Conservation (phyloP, 2,888 invertebrate species). For the Molanna angustata region DNA sequence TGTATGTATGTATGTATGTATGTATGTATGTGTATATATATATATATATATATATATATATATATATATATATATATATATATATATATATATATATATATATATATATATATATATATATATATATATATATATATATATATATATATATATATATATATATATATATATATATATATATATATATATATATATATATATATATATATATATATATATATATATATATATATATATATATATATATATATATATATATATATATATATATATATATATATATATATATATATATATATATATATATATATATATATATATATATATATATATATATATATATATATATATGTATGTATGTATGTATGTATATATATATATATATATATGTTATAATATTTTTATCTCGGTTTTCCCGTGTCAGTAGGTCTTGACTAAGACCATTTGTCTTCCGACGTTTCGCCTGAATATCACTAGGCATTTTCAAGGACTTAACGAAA, state of each 20-base stretch:
- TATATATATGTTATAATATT: no score
- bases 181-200: background rate
- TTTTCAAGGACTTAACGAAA: no score
- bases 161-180: background rate
- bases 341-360: background rate
- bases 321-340: background rate
- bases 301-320: background rate
- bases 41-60: background rate
- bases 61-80: background rate
- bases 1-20: background rate
- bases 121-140: background rate
- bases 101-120: background rate
- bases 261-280: background rate
- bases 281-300: background rate
- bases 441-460: no score
- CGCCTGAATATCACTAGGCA: no score
- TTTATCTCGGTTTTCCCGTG: no score
- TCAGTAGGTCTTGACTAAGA: no score
- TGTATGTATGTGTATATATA: background rate
- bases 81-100: background rate
- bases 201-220: background rate
- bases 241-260: background rate
- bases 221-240: background rate
- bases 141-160: background rate
- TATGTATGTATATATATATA: background rate